Percentiles rank a stretch among this genome's conserved stretches.
Conservation (phyloP, 1,140 invertebrate genomes). For the Thereuonema tuberculata region DNA sequence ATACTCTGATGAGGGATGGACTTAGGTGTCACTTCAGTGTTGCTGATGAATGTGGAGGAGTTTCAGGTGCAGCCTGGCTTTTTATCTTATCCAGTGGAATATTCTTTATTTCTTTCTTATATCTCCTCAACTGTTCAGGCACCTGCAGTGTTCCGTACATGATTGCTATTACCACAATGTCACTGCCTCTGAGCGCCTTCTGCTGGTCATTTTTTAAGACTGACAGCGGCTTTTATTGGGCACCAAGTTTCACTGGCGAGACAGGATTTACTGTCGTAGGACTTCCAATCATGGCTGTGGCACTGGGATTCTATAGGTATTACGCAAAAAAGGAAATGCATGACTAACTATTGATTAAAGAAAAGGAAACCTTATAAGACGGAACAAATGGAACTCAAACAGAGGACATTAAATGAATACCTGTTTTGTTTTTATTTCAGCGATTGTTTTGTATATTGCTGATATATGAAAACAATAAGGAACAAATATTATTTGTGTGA, state of each 20-base stretch:
- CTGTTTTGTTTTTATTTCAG: too few species aligned
- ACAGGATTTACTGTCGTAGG: constrained; percentile 11
- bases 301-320: constrained; percentile 4
- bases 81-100: constrained; percentile 3
- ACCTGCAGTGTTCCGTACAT: constrained; percentile 6
- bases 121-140: not conserved
- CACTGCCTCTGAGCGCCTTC: constrained; percentile 6
- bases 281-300: constrained; percentile 2
- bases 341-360: too few species aligned
- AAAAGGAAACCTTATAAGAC: too few species aligned
- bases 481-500: too few species aligned
- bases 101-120: not conserved
- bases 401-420: too few species aligned
- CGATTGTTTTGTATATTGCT: too few species aligned
- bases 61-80: not conserved
- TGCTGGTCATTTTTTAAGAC: constrained; percentile 7
- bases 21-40: not conserved
- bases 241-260: constrained; percentile 8
- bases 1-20: not conserved
- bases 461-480: too few species aligned
- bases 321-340: constrained; percentile 1
- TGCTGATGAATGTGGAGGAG: not conserved
- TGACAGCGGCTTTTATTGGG: not conserved
- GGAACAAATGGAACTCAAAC: too few species aligned
- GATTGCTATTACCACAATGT: not conserved